A percentile compares a stretch with the other conserved stretches of the same genome.
Evolutionary conservation across 2,888 invertebrate species (phyloP).

Genomic region (Ichneumon xanthorius): DNA sequence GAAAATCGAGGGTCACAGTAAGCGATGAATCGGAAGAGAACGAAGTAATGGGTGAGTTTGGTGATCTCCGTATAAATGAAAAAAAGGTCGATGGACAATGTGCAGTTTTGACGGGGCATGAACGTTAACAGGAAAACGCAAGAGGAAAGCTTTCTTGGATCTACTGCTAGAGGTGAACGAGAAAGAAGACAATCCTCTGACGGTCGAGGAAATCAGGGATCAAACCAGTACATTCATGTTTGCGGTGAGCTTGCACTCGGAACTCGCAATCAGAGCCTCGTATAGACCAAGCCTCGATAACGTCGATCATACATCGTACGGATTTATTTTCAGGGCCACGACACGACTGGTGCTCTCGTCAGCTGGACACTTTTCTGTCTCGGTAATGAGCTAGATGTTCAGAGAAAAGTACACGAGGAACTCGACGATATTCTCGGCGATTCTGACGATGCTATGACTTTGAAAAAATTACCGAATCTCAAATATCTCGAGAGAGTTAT

Average conservation of each 20-base stretch:
- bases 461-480: conserved; percentile 82
- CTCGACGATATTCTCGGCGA: conserved; percentile 83
- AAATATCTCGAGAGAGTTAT: conserved; percentile 87
- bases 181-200: conserved; percentile 87
- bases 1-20: conserved; percentile 39
- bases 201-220: conserved; percentile 88
- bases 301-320: background rate
- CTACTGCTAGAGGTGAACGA: conserved; percentile 87
- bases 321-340: conserved; percentile 83
- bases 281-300: background rate
- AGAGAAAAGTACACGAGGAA: conserved; percentile 85
- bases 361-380: conserved; percentile 86
- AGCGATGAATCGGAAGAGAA: conserved; percentile 10
- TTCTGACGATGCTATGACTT: conserved; percentile 74
- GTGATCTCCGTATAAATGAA: background rate
- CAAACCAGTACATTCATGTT: conserved; percentile 92
- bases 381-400: conserved; percentile 85
- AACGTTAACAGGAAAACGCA: conserved; percentile 85
- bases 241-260: conserved; percentile 85
- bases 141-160: conserved; percentile 89
- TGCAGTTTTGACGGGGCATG: background rate
- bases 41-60: conserved; percentile 52
- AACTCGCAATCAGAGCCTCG: conserved; percentile 25
- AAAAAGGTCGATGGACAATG: background rate
- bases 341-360: conserved; percentile 86